These are phyloP conservation scores for Crioceris asparagi DNA, from an alignment of 2,888 invertebrate genomes.

Conservation along the genomic window DNA sequence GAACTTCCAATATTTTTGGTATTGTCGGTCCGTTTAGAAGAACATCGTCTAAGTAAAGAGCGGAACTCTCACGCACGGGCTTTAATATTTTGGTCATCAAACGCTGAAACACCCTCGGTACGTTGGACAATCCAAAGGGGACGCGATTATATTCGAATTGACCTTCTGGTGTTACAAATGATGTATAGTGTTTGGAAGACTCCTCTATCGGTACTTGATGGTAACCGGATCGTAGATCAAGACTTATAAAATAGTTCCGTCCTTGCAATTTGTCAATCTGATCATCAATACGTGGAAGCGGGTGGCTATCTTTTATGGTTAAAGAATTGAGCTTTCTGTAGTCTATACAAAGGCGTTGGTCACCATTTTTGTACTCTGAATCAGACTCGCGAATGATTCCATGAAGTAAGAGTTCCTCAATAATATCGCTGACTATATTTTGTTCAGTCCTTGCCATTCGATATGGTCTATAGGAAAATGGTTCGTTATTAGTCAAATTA, in stretches of 20 bases:
- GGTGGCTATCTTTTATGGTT: constrained; percentile 15
- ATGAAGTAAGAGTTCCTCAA: constrained; percentile 12
- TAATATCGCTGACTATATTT: constrained; percentile 14
- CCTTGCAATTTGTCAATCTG: background rate
- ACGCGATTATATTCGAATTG: background rate
- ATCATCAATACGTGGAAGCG: constrained; percentile 5
- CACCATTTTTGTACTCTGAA: constrained; percentile 19
- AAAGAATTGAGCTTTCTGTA: constrained; percentile 15
- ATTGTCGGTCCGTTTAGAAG: constrained; percentile 6
- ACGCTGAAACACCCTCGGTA: constrained; percentile 27
- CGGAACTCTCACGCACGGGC: background rate
- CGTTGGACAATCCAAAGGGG: constrained; percentile 18
- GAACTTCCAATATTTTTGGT: constrained; percentile 8
- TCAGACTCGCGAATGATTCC: constrained; percentile 16
- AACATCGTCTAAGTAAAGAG: constrained; percentile 13
- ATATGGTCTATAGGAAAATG: constrained; percentile 18
- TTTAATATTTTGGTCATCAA: constrained; percentile 10
- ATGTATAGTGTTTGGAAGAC: constrained; percentile 6
- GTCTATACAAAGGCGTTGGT: constrained; percentile 17
- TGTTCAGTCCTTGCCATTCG: constrained; percentile 17
- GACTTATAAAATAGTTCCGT: constrained; percentile 1
- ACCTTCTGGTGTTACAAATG: constrained; percentile 4
- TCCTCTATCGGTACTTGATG: background rate
- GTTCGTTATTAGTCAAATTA: constrained; percentile 12
- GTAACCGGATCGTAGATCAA: constrained; percentile 2